Evolutionary conservation across 2,797 vertebrate species (phyloP), one percentile per base, ranked within the genome.

Genomic region (Hippoglossus hippoglossus): DNA sequence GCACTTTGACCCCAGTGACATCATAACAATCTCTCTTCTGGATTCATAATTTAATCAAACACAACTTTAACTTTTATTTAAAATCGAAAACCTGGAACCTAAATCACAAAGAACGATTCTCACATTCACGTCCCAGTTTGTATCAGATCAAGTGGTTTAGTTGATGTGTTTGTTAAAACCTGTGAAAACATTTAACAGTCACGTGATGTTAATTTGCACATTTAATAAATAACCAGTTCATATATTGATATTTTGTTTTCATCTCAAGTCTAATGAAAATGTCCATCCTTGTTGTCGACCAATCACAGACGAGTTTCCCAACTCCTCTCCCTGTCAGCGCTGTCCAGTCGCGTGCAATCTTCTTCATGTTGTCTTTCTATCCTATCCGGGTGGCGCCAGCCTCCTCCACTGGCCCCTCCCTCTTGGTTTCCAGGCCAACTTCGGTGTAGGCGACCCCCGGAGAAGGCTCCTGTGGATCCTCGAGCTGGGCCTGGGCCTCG

Each of bases 341-440:
- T 25, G 49, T 59, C 55, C 11, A 12, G 25, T 31, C 13, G 6
- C 1, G 80, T 0, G 75, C 69, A 0, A 88, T 87, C 62, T 93
- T 94, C 84, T 96, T 96, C 75, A 93, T 89, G 80, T 93, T 87
- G 57, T 95, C 79, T 69, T 96, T 87, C 11, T 94, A 94, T 82
- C 84, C 94, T 76, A 93, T 87, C 44, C 87, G 89, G 60, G 92
- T 87, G 59, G 90, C 87, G 15, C 89, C 74, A 13, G 77, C 83
- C 78, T 95, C 92, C 15, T 93, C 91, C 34, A 90, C 87, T 0
- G 94, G 94, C 50, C 93, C 95, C 84, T 96, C 95, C 58, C 94
- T 94, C 89, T 96, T 96, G 67, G 91, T 91, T 73, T 96, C 96
- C 1, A 93, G 91, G 56, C 94, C 92, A 34, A 96, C 96, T 66